Evolutionary conservation across 2,797 vertebrate species (phyloP), one percentile per base, ranked within the genome.

Genomic region (Siniperca scherzeri): DNA sequence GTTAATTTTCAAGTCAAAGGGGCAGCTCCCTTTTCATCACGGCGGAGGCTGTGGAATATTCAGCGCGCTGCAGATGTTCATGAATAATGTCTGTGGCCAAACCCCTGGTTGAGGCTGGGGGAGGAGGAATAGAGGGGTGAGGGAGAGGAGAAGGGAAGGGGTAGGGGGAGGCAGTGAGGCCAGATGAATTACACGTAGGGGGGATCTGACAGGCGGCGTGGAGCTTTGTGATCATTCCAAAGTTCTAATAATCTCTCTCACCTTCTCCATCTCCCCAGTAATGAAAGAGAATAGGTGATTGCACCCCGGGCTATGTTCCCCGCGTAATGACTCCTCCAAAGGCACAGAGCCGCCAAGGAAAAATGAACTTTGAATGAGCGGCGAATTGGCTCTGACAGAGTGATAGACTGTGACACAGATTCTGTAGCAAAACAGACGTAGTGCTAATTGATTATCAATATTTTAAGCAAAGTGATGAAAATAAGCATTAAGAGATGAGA

Each of bases 211-310:
- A 98, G 97, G 97, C 97, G 96, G 97, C 96, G 97, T 97, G 95
- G 96, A 97, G 98, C 98, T 98, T 99, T 99, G 98, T 99, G 98
- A 99, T 99, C 98, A 99, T 99, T 98, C 98, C 98, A 99, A 98
- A 98, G 97, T 98, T 98, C 98, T 98, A 98, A 99, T 99, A 98
- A 99, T 98, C 98, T 98, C 98, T 97, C 98, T 99, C 97, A 98
- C 98, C 98, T 99, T 98, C 97, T 97, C 97, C 97, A 97, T 97
- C 98, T 98, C 97, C 96, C 96, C 97, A 91, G 96, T 98, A 98
- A 99, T 99, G 97, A 99, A 99, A 99, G 98, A 97, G 98, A 99
- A 99, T 99, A 98, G 98, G 97, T 98, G 98, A 99, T 99, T 97
- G 97, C 97, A 97, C 98, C 98, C 97, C 96, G 87, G 98, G 98